phyloP scores from a whole-genome alignment of 2,888 invertebrate species.

The Strigamia crassipes region DNA sequence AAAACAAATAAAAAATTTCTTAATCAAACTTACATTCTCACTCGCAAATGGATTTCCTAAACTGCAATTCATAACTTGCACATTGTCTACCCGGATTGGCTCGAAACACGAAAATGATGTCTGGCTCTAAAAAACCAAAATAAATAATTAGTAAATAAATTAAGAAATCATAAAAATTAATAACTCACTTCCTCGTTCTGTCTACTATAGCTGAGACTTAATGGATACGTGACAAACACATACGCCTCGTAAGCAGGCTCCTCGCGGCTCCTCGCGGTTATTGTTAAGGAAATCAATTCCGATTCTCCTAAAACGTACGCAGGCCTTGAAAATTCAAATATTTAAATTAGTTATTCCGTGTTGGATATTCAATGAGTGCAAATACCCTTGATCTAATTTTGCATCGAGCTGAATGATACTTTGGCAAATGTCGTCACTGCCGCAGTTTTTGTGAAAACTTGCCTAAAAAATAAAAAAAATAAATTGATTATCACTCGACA shows the following conservation, averaged over 20 bases:
- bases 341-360: no score
- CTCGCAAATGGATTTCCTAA: slow-evolving; percentile 2
- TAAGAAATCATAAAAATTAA: background rate
- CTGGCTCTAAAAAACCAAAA: background rate
- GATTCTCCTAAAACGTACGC: slow-evolving; percentile 70
- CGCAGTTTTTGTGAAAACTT: slow-evolving; percentile 89
- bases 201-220: slow-evolving; percentile 70
- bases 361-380: slow-evolving; percentile 16
- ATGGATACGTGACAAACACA: slow-evolving; percentile 77
- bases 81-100: background rate
- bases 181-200: background rate
- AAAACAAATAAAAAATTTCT: background rate
- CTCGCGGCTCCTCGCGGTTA: slow-evolving; percentile 75
- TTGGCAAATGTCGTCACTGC: slow-evolving; percentile 81
- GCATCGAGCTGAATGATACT: slow-evolving; percentile 67
- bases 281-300: slow-evolving; percentile 75
- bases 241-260: slow-evolving; percentile 91
- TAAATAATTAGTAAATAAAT: background rate
- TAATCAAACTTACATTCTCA: background rate
- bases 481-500: background rate
- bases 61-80: background rate
- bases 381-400: background rate
- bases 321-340: no score
- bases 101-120: background rate
- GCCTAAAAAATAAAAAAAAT: slow-evolving; percentile 63